A percentile compares a stretch with the other conserved stretches of the same genome.
phyloP scores from a whole-genome alignment of 2,113 vertebrate species.

The Gallinago paraguaiae region DNA sequence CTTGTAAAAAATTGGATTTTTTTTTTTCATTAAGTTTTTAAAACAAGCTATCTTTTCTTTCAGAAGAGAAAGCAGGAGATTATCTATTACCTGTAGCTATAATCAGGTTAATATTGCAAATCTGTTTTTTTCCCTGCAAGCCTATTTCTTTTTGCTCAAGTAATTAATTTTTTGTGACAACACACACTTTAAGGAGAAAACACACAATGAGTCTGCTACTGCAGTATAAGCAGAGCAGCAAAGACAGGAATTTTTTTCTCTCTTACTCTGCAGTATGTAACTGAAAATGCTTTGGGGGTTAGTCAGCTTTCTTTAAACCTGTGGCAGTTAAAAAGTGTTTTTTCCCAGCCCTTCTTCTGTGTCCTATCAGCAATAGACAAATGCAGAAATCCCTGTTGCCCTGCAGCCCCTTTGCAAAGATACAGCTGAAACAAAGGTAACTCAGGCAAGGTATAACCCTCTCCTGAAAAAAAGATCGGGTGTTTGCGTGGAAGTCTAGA shows the following conservation, averaged over 20 bases:
- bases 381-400: neutral
- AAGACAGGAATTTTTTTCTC: neutral
- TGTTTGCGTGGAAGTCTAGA: neutral
- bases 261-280: constrained; percentile 13
- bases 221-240: constrained; percentile 11
- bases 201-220: constrained; percentile 38
- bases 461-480: accelerated
- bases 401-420: neutral
- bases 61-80: neutral
- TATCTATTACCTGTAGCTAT: constrained; percentile 21
- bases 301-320: constrained; percentile 36
- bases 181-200: constrained; percentile 69
- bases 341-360: neutral
- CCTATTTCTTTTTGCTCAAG: constrained; percentile 65
- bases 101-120: constrained; percentile 60
- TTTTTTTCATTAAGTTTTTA: neutral
- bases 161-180: constrained; percentile 73
- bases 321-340: constrained; percentile 18
- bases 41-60: neutral
- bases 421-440: neutral
- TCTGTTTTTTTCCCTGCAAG: constrained; percentile 51
- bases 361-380: neutral
- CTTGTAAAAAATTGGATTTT: neutral
- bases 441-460: neutral
- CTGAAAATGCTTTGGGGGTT: constrained; percentile 9